A percentile compares a stretch with the other conserved stretches of the same genome.
Evolutionary conservation across 2,113 vertebrate species (phyloP).

Genomic region (Pelecanoides urinatrix): DNA sequence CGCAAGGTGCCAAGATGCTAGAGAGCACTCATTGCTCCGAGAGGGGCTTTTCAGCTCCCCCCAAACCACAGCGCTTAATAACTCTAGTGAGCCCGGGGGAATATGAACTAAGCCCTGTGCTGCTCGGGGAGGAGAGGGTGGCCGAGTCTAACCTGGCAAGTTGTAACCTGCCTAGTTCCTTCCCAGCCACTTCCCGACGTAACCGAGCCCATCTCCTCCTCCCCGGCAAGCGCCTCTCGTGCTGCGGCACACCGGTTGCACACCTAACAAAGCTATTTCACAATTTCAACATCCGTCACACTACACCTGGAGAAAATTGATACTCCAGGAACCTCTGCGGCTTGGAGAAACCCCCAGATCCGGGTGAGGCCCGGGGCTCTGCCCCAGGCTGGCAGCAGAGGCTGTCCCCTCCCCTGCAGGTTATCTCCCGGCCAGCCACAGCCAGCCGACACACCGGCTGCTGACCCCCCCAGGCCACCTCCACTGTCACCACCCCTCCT

Average conservation of each 20-base stretch:
- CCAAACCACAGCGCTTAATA: accelerated
- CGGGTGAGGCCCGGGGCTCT: background rate
- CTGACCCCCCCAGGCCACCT: background rate
- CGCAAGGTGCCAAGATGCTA: background rate
- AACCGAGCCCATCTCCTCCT: background rate
- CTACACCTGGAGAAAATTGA: background rate
- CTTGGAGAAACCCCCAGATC: background rate
- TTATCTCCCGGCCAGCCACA: background rate
- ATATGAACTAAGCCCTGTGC: accelerated
- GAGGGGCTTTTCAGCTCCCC: no score
- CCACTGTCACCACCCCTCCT: background rate
- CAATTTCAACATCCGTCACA: background rate
- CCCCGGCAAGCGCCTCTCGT: accelerated
- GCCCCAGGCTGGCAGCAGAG: background rate
- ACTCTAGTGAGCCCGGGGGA: accelerated
- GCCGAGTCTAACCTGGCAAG: background rate
- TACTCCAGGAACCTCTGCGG: background rate
- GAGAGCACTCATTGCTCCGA: background rate
- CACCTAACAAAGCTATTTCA: background rate
- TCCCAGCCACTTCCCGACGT: background rate
- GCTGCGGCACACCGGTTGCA: background rate
- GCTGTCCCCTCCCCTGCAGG: background rate
- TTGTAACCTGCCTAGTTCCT: background rate
- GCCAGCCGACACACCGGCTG: background rate
- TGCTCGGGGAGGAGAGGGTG: accelerated